Conservation (phyloP, 2,888 invertebrate genomes). For the Aricia artaxerxes region DNA sequence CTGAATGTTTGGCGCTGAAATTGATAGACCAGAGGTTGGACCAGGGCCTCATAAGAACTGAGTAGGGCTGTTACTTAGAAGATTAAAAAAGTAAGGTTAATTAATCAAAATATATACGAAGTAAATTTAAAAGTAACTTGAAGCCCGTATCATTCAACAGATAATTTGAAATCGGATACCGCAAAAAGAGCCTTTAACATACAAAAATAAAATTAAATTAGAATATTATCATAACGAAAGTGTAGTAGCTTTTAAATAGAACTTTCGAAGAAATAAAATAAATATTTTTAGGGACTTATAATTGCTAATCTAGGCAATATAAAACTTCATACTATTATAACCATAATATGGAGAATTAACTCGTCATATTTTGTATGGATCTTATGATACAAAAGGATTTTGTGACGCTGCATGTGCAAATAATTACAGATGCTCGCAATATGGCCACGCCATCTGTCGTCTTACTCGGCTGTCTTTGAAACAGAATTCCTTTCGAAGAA, state of each 20-base stretch:
- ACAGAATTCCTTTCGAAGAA: too few species aligned
- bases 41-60: neutral
- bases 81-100: neutral
- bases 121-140: too few species aligned
- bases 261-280: too few species aligned
- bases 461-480: neutral
- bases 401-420: neutral
- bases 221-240: neutral
- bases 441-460: neutral
- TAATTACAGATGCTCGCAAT: slow-evolving; percentile 12
- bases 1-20: neutral
- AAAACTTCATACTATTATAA: too few species aligned
- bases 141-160: neutral
- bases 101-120: neutral
- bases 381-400: neutral
- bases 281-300: too few species aligned
- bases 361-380: too few species aligned
- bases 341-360: too few species aligned
- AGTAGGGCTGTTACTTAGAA: neutral
- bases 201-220: neutral
- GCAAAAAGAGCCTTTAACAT: neutral
- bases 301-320: too few species aligned
- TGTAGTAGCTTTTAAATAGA: too few species aligned
- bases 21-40: neutral
- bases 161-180: neutral